Base-by-base conservation (phyloP, 37 sponge, comb jelly and placozoan genomes). In the Petrosia ficiformis region DNA sequence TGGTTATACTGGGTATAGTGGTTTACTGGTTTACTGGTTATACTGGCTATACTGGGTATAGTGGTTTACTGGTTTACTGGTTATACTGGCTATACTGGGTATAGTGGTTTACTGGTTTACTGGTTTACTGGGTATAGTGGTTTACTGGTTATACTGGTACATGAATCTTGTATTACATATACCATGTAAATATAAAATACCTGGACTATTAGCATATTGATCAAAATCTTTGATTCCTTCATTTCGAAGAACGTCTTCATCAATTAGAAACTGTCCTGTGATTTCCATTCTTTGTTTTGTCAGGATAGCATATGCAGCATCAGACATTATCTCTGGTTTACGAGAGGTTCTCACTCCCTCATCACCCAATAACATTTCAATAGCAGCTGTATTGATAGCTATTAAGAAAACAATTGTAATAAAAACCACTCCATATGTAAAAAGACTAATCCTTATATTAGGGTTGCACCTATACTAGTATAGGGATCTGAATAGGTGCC, bases 361-460 rank as follows among this genome's bases (percentile, higher is more conserved):
- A 4, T 95, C 90, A 42, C 99, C 99, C 11, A 77, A 87, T 39
- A 98, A 65, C 94, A 98, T 93, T 44, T 95, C 88, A 39, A 98
- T 80, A n/a, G 99, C 99, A 68, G 99, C 96, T 26, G 99, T 98
- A 33, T 78, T 83, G 37, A 98, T 98, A 28, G 89, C 93, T 90
- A 60, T 16, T 10, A 16, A 19, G 16, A 48, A 10, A 48, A 16
- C 10, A 48, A 48, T 16, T 19, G 16, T 19, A 10, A 16, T 16
- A 10, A 19, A 16, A 48, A 48, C 10, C 16, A 48, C 54, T 19
- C 14, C 54, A 19, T 19, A 16, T 48, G 54, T 48, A 16, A 48
- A 48, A 48, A 48, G 54, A 48, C 10, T 19, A 48, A 48, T 10
- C n/a, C n/a, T n/a, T n/a, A n/a, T n/a, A n/a, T n/a, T n/a, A n/a